Base-by-base conservation (phyloP, 2,797 vertebrate genomes). In the Tiaroga cobitis region DNA sequence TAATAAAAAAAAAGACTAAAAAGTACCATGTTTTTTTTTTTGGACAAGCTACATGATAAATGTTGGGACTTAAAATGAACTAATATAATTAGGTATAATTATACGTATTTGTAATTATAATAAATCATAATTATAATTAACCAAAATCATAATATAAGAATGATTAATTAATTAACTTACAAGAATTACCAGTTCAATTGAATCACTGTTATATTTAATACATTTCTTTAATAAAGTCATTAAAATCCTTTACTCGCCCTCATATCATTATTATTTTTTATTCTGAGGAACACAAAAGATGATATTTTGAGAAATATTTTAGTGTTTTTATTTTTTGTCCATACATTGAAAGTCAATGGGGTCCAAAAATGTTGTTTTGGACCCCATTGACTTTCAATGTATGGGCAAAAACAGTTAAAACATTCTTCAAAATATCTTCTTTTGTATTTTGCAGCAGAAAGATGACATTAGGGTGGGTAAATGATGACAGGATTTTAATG, bases 181-280 rank as follows among this genome's bases (percentile, higher is more conserved):
- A 19, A 37, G 37, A 72, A 21, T 78, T 13, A 41, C 8, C 46
- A n/a, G 59, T 32, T 82, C 4, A 51, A 78, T 79, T 61, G 6
- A 63, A 59, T 59, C 13, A 2, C 21, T 16, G 29, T 76, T 56
- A 26, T 61, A 61, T 61, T 61, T 61, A 41, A 77, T 61, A 26
- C 41, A 61, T 77, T 77, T 77, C 54, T 61, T 77, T 39, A 39
- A 39, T 39, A 61, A 77, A 77, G 74, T 5, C 37, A 56, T 77
- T 56, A 37, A 56, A 54, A 24, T 34, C 1, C 15, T 75, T 34
- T 75, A 11, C 73, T 13, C 5, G 21, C 3, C 18, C 16, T 16
- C 26, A 7, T 74, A 18, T 21, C 19, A 29, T 32, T 32, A 5
- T 19, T 9, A 74, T 24, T 24, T 21, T 54, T 75, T 54, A 4